These are phyloP conservation scores for Notothenia coriiceps DNA, from an alignment of 2,113 vertebrate genomes.

Conservation along the genomic window DNA sequence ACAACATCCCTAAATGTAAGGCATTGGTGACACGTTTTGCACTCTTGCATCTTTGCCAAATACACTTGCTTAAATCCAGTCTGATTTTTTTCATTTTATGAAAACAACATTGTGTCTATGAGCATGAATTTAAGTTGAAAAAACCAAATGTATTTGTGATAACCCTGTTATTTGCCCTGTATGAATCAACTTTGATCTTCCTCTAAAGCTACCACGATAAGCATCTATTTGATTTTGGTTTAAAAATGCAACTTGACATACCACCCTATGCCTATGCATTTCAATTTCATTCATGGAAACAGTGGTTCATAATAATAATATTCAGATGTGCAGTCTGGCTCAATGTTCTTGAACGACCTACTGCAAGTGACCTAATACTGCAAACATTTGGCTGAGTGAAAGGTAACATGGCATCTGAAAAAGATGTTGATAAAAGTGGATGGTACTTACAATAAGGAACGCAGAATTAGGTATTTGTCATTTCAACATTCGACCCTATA, in stretches of 20 bases:
- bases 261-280: slow-evolving; percentile 48
- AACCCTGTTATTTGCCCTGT: neutral
- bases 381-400: slow-evolving; percentile 65
- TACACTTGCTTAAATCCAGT: slow-evolving; percentile 1
- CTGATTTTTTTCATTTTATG: slow-evolving; percentile 20
- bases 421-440: slow-evolving; percentile 59
- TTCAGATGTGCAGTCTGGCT: slow-evolving; percentile 75
- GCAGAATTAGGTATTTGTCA: neutral
- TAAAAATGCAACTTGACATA: slow-evolving; percentile 25
- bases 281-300: slow-evolving; percentile 67
- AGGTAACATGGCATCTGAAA: slow-evolving; percentile 57
- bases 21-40: slow-evolving; percentile 55
- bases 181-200: slow-evolving; percentile 4
- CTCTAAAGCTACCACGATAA: slow-evolving; percentile 9
- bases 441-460: slow-evolving; percentile 29
- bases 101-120: slow-evolving; percentile 15
- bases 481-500: neutral
- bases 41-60: slow-evolving; percentile 21
- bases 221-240: slow-evolving; percentile 24
- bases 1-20: slow-evolving; percentile 32
- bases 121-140: neutral
- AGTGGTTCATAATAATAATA: slow-evolving; percentile 62
- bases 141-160: slow-evolving; percentile 13
- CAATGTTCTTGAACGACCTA: slow-evolving; percentile 46
- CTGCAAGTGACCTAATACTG: slow-evolving; percentile 68